Percentiles rank a stretch among this genome's conserved stretches.
Evolutionary conservation across 2,888 invertebrate genomes (phyloP).

Genomic region (Scaptomyza cyrtandrae): DNA sequence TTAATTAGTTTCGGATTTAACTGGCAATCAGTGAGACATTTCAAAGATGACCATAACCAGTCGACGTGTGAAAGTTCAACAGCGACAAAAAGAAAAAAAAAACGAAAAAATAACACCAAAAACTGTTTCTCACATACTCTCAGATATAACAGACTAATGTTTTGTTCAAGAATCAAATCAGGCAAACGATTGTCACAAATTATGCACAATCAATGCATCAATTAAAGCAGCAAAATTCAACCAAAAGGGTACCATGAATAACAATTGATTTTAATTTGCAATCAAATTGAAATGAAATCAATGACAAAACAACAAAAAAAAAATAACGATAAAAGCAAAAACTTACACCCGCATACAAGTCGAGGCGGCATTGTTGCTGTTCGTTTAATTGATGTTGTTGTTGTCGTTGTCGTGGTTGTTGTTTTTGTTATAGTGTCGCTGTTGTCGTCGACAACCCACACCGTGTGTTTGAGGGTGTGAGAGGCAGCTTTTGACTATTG

Average conservation of each 20-base stretch:
- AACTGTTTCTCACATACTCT: constrained; percentile 27
- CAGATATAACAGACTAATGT: background rate
- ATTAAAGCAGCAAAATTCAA: constrained; percentile 62
- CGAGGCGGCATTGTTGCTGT: constrained; percentile 35
- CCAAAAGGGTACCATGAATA: constrained; percentile 43
- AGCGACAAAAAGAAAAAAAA: constrained; percentile 1
- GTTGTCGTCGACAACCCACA: constrained; percentile 28
- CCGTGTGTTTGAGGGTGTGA: constrained; percentile 8
- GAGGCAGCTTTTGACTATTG: constrained; percentile 54
- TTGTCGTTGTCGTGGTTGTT: constrained; percentile 33
- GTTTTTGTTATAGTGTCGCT: constrained; percentile 25
- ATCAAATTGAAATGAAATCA: constrained; percentile 79
- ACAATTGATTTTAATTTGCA: constrained; percentile 79
- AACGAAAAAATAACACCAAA: background rate
- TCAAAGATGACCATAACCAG: constrained; percentile 41
- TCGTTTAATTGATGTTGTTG: constrained; percentile 70
- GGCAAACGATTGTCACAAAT: constrained; percentile 78
- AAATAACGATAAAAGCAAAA: constrained; percentile 64
- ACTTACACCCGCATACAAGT: constrained; percentile 72
- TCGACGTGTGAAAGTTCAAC: constrained; percentile 53
- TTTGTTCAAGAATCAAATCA: constrained; percentile 45
- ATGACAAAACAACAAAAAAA: constrained; percentile 77
- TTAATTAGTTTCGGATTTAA: constrained; percentile 67
- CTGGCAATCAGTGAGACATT: constrained; percentile 50
- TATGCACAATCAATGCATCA: constrained; percentile 81